Base-by-base conservation (phyloP, 2,113 vertebrate genomes). In the Bufo gargarizans region DNA sequence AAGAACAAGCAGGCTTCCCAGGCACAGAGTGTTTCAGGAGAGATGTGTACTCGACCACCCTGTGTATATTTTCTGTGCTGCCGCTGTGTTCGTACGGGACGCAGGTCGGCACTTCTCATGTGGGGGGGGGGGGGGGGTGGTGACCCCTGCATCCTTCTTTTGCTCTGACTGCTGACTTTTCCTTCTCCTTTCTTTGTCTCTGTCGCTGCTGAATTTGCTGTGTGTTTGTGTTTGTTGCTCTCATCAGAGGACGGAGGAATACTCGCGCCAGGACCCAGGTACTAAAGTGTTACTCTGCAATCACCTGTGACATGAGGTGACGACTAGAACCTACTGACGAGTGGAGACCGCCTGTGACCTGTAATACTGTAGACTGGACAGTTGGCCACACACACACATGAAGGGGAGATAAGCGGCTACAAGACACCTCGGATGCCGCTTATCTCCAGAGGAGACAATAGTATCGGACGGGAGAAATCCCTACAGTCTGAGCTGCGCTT, bases 201-300 rank as follows among this genome's bases (percentile, higher is more conserved):
- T 95, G 96, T 96, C 94, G 96, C 96, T 96, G 95, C 95, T 92
- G 67, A 33, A 81, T 78, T 20, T 87, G 86, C 79, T 88, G 87
- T 84, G 49, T 88, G 87, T 84, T 67, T 83, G 69, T 83, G 80
- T 93, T 91, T 90, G 94, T 93, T 95, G 93, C 94, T 95, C 93
- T 91, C 91, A 93, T 96, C 97, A 99, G 98, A 98, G 98, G 98
- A 96, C 97, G 98, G 97, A 97, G 98, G 96, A 99, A 99, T 97
- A 96, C 98, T 86, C 98, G 98, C 92, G 94, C 96, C 71, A 97
- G 97, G 93, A 98, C 96, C 93, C 97, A 98, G 97, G 97, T 98
- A 98, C 49, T 82, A 67, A 33, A 8, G 11, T 58, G 47, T 56
- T 19, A 13, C 12, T 33, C 19, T 7, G 8, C 6, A n/a, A 14